A percentile compares a stretch with the other conserved stretches of the same genome.
These are phyloP conservation scores for Bathynomus jamesi DNA, from an alignment of 1,140 invertebrate genomes.

Conservation along the genomic window DNA sequence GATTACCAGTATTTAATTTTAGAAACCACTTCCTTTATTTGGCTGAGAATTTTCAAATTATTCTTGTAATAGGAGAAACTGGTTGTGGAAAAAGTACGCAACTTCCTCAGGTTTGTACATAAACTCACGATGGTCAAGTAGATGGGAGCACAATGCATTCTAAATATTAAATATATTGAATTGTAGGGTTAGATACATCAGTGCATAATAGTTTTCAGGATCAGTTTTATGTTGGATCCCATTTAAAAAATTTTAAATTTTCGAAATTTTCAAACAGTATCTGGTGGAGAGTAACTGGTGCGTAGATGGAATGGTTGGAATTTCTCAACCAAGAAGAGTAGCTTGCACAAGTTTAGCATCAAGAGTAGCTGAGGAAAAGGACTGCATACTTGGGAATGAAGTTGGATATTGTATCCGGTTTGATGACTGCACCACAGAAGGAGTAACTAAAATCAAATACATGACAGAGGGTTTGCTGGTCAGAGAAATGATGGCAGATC, in stretches of 20 bases:
- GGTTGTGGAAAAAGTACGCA: slow-evolving; percentile 96
- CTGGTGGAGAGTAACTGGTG: slow-evolving; percentile 84
- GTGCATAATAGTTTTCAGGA: not conserved
- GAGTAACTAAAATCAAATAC: slow-evolving; percentile 80
- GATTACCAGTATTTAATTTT: slow-evolving; percentile 73
- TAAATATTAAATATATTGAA: not conserved
- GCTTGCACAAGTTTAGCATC: slow-evolving; percentile 81
- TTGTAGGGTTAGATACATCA: not conserved
- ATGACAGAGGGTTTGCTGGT: slow-evolving; percentile 94
- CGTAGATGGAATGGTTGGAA: slow-evolving; percentile 60
- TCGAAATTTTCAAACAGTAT: slow-evolving; percentile 55
- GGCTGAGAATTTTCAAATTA: slow-evolving; percentile 79
- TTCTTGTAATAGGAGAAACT: slow-evolving; percentile 88
- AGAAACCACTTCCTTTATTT: slow-evolving; percentile 80
- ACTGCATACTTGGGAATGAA: slow-evolving; percentile 62
- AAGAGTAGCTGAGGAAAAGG: slow-evolving; percentile 83
- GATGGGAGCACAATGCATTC: not conserved
- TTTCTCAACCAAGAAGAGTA: slow-evolving; percentile 86
- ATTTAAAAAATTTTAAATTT: not conserved
- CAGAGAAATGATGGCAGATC: slow-evolving; percentile 90
- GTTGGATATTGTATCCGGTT: slow-evolving; percentile 93
- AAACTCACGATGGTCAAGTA: not conserved
- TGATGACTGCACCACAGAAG: slow-evolving; percentile 60
- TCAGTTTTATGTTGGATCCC: not conserved
- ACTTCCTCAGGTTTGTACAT: slow-evolving; percentile 53